These are phyloP conservation scores for Xenopus petersii DNA, from an alignment of 2,797 vertebrate genomes.

Conservation along the genomic window DNA sequence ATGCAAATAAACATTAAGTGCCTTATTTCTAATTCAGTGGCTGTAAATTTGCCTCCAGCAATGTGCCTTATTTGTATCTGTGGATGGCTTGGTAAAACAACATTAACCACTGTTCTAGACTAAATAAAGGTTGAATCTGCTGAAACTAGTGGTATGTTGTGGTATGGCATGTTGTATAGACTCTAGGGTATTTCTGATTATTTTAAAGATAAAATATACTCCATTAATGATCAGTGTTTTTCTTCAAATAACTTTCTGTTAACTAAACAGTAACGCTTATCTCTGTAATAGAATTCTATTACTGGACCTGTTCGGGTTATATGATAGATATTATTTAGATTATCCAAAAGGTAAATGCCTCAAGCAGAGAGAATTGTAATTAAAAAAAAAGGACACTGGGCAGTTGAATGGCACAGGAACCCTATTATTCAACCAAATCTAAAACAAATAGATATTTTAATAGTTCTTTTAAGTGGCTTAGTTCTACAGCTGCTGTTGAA, in stretches of 20 bases:
- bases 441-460: too few species aligned
- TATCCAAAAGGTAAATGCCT: too few species aligned
- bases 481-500: too few species aligned
- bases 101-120: not conserved
- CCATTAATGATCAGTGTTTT: not conserved
- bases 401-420: too few species aligned
- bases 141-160: not conserved
- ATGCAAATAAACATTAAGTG: conserved; percentile 3
- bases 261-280: too few species aligned
- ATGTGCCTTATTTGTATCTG: not conserved
- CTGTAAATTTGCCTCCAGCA: not conserved
- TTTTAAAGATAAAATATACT: not conserved
- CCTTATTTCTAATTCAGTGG: not conserved
- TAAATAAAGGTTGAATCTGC: not conserved
- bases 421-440: too few species aligned
- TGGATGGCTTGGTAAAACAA: not conserved
- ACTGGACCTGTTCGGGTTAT: too few species aligned
- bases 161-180: not conserved
- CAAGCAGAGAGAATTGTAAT: too few species aligned
- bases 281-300: too few species aligned
- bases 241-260: not conserved
- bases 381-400: too few species aligned
- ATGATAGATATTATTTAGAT: too few species aligned
- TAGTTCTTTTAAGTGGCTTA: too few species aligned
- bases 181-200: not conserved